Percentiles rank a stretch among this genome's conserved stretches.
phyloP scores from a whole-genome alignment of 2,113 vertebrate species.

The Actinemys pallida region DNA sequence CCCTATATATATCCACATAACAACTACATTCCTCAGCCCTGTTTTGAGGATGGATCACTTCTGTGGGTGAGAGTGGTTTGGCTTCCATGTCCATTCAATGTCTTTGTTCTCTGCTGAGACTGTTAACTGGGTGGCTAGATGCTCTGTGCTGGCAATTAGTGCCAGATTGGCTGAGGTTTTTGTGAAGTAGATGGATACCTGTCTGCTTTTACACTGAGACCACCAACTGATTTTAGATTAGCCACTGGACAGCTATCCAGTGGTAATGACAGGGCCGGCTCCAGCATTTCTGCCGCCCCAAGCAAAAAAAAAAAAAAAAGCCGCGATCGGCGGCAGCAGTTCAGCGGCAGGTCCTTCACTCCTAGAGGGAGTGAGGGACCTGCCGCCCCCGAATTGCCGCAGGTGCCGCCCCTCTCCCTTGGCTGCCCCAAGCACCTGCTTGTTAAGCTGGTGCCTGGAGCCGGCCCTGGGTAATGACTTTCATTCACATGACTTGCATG shows the following conservation, averaged over 20 bases:
- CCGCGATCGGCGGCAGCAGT: too few relatives aligned
- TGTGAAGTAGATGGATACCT: neutral
- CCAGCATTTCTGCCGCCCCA: too few relatives aligned
- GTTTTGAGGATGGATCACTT: neutral
- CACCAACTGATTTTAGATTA: neutral
- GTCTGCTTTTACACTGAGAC: neutral
- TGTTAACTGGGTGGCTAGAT: neutral
- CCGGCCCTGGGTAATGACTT: neutral
- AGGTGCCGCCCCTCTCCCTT: too few relatives aligned
- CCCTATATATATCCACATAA: neutral
- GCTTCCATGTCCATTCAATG: neutral
- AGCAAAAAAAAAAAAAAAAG: too few relatives aligned
- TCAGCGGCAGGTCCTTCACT: too few relatives aligned
- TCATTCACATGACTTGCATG: neutral
- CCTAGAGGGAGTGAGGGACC: too few relatives aligned
- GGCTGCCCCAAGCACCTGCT: too few relatives aligned
- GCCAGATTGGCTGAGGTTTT: neutral
- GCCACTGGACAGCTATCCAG: neutral
- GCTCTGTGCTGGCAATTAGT: neutral
- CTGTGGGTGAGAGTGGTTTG: neutral
- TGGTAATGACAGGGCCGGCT: neutral
- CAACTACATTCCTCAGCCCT: neutral
- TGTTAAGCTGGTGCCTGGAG: too few relatives aligned
- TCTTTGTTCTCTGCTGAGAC: neutral
- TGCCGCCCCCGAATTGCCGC: too few relatives aligned